phyloP scores from a whole-genome alignment of 2,113 vertebrate species.

The Chrysochloris asiatica region DNA sequence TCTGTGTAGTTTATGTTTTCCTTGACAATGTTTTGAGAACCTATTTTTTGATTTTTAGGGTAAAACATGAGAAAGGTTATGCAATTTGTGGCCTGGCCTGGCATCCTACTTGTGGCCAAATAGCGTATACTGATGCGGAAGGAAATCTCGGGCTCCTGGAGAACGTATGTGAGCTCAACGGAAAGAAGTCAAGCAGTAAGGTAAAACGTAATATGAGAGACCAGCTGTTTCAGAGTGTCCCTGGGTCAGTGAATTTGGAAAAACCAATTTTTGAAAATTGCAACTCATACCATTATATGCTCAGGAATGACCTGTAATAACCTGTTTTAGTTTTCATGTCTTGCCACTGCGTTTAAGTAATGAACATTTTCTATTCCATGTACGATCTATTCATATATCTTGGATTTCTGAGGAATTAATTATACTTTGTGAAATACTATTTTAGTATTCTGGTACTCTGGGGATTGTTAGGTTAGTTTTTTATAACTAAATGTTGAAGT shows the following conservation, averaged over 20 bases:
- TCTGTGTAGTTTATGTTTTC: slow-evolving; percentile 51
- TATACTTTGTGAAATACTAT: slow-evolving; percentile 12
- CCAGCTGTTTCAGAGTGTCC: neutral
- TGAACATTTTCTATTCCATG: neutral
- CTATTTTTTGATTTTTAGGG: slow-evolving; percentile 83
- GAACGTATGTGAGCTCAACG: slow-evolving; percentile 76
- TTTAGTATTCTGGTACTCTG: neutral
- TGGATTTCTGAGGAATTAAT: neutral
- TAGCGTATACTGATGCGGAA: slow-evolving; percentile 95
- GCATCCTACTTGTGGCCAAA: slow-evolving; percentile 89
- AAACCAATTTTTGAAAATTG: slow-evolving; percentile 5
- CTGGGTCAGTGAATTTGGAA: neutral
- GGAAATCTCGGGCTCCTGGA: slow-evolving; percentile 95
- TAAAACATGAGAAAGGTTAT: slow-evolving; percentile 95
- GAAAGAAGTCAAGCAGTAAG: slow-evolving; percentile 81
- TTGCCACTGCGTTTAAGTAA: slow-evolving; percentile 31
- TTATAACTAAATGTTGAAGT: neutral
- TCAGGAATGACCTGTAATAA: neutral
- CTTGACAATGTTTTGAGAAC: slow-evolving; percentile 40
- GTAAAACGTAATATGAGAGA: slow-evolving; percentile 59
- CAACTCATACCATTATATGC: neutral
- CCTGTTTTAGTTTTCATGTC: slow-evolving; percentile 19
- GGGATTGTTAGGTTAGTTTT: slow-evolving; percentile 33
- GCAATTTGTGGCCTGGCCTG: slow-evolving; percentile 93
- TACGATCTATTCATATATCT: neutral